These are phyloP conservation scores for Phymorhynchus buccinoides DNA, from an alignment of 1,140 invertebrate genomes.

Conservation along the genomic window DNA sequence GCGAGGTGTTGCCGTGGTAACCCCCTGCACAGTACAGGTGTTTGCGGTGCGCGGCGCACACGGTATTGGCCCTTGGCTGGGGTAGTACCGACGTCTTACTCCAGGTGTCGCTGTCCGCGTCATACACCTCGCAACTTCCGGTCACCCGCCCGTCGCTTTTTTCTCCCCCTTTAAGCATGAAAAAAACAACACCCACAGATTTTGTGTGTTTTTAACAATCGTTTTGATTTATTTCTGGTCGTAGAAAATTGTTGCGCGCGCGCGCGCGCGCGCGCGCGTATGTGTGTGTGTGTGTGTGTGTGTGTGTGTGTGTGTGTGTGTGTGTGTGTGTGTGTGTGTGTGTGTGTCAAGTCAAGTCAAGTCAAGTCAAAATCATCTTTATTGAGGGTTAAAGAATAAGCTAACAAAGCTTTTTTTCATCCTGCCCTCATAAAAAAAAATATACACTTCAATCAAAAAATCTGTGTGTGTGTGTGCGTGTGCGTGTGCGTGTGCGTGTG, in stretches of 20 bases:
- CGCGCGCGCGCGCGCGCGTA: no score
- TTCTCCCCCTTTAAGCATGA: conserved; percentile 63
- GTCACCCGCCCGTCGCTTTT: conserved; percentile 49
- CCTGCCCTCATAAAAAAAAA: no score
- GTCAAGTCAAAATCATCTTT: no score
- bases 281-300: not conserved
- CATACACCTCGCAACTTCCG: conserved; percentile 55
- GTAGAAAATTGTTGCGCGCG: no score
- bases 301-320: not conserved
- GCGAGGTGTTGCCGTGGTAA: conserved; percentile 47
- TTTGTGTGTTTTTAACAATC: no score
- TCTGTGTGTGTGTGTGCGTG: no score
- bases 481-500: no score
- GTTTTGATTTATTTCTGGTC: no score
- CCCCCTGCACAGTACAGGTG: conserved; percentile 59
- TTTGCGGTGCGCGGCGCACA: conserved; percentile 40
- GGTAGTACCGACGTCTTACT: conserved; percentile 47
- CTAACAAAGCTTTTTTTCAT: no score
- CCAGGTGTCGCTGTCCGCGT: conserved; percentile 52
- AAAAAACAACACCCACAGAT: not conserved
- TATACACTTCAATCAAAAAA: no score
- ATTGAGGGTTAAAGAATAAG: no score
- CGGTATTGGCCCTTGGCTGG: conserved; percentile 50
- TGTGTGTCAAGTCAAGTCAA: no score
- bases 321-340: not conserved